These are phyloP conservation scores for Fragum whitleyi DNA, from an alignment of 2,888 invertebrate genomes.

Conservation along the genomic window DNA sequence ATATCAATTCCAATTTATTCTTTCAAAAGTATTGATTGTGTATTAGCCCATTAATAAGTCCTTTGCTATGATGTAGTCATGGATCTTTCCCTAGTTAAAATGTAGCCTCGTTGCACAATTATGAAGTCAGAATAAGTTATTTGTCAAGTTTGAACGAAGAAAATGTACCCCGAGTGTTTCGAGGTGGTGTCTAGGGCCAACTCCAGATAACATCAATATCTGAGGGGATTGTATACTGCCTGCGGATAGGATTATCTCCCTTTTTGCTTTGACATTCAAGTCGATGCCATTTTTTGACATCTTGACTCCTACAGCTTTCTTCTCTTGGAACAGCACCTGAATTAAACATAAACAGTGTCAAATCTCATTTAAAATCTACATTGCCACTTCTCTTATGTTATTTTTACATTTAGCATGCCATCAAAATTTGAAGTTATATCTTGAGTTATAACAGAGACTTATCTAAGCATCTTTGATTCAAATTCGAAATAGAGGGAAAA, in stretches of 20 bases:
- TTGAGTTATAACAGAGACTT: too few species aligned
- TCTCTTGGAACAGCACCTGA: neutral
- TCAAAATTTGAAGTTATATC: neutral
- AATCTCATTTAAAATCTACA: neutral
- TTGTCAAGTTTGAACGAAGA: too few species aligned
- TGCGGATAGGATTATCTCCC: slow-evolving; percentile 2
- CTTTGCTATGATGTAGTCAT: too few species aligned
- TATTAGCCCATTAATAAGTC: too few species aligned
- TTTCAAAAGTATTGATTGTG: too few species aligned
- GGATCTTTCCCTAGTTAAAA: too few species aligned
- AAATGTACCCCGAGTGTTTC: neutral
- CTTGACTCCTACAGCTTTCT: neutral
- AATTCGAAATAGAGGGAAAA: too few species aligned
- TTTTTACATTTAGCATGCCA: neutral
- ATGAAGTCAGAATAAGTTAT: too few species aligned
- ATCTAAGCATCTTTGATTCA: too few species aligned
- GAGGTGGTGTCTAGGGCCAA: neutral
- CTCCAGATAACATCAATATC: slow-evolving; percentile 6
- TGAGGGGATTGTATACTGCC: neutral
- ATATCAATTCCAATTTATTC: too few species aligned
- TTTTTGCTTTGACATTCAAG: neutral
- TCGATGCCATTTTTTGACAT: neutral
- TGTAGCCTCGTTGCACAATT: too few species aligned
- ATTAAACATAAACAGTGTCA: neutral
- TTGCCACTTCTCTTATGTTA: neutral